Base-by-base conservation (phyloP, 2,113 vertebrate species). In the Sterna hirundo region DNA sequence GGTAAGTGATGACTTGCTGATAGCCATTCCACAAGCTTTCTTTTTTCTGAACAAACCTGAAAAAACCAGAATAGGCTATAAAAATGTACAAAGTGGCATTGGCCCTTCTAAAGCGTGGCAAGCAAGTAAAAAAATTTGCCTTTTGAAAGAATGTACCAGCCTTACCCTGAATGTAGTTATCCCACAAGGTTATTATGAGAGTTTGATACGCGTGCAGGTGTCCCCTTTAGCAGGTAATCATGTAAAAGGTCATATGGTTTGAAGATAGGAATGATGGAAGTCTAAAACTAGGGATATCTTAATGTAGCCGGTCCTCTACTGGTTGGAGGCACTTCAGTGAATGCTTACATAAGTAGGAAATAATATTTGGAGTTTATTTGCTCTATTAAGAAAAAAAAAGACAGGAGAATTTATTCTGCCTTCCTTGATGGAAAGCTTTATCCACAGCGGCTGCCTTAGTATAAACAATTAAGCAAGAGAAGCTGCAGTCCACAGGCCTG, bases 111-210 rank as follows among this genome's bases (percentile, higher is more conserved):
- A 70, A 79, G 5, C 6, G 13, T 47, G 42, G 15, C 3, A 8
- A 78, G 58, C 22, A 47, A 47, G 21, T 71, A 23, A 20, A 44
- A 83, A 47, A 22, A 7, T 22, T 78, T 46, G 30, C 40, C 9
- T 0, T 1, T 8, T 49, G 52, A 52, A 88, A 14, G 13, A 13
- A 4, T 0, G 2, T 38, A 14, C 9, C 23, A 81, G 11, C 11
- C 65, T 57, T 77, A 46, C 27, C 40, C 22, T 32, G 34, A 18
- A 34, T 19, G 51, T 32, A 14, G 17, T n/a, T 78, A 26, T 32
- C 27, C 52, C 19, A 4, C 15, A 29, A 17, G 69, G 27, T 51
- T 57, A 2, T 13, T 65, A 17, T 1, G 13, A 64, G 40, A 9
- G 15, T 42, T 47, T 49, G 34, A 5, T 23, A 3, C 5, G 1